A percentile compares a stretch with the other conserved stretches of the same genome.
Evolutionary conservation across 2,888 invertebrate species (phyloP).

Genomic region (Ichneumoninae sp.): DNA sequence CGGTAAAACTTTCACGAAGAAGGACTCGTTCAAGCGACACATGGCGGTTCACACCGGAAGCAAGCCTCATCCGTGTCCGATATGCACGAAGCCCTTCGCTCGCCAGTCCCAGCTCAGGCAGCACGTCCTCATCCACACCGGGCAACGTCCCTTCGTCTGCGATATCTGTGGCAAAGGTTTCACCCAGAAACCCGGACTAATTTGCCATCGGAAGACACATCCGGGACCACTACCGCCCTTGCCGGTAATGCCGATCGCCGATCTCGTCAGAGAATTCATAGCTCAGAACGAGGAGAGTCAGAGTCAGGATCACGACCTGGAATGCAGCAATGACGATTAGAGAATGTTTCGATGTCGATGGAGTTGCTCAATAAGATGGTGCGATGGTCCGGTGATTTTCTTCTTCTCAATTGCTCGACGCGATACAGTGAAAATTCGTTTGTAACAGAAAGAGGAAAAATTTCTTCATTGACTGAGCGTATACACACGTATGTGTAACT

Average conservation of each 20-base stretch:
- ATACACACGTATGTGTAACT: neutral
- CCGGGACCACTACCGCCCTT: conserved; percentile 82
- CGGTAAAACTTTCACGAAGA: conserved; percentile 82
- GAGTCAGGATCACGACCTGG: conserved; percentile 44
- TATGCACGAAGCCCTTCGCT: conserved; percentile 82
- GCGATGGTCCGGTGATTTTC: neutral
- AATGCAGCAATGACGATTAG: conserved; percentile 29
- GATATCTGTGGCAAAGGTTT: conserved; percentile 83
- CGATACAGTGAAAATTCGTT: neutral
- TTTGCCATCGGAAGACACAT: conserved; percentile 83
- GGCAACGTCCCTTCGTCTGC: conserved; percentile 81
- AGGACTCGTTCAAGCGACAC: conserved; percentile 82
- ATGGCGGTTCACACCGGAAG: conserved; percentile 82
- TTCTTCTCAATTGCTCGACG: neutral
- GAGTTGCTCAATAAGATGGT: neutral
- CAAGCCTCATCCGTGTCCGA: conserved; percentile 81
- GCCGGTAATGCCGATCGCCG: conserved; percentile 83
- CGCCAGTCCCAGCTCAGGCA: conserved; percentile 81
- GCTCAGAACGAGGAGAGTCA: conserved; percentile 69
- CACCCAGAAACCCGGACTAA: conserved; percentile 82
- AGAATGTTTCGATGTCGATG: neutral
- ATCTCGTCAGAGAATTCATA: conserved; percentile 82
- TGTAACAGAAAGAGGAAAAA: neutral
- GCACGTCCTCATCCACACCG: conserved; percentile 82
- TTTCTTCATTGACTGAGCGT: neutral